Evolutionary conservation across 2,888 invertebrate genomes (phyloP).

Genomic region (Scaptomyza cyrtandrae): DNA sequence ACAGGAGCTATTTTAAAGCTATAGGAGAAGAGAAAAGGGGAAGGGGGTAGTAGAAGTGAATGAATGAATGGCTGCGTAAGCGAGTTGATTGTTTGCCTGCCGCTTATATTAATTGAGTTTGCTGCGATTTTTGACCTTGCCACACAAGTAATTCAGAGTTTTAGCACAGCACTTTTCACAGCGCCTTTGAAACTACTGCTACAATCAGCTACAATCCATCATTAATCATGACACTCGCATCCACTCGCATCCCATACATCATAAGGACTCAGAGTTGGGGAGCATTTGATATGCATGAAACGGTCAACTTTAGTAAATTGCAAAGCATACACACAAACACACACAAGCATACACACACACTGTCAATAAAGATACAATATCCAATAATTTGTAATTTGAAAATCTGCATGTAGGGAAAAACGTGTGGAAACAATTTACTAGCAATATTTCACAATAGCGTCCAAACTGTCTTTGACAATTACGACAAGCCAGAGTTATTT

Average conservation of each 20-base stretch:
- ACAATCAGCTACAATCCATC: conserved; percentile 39
- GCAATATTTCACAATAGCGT: conserved; percentile 75
- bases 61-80: conserved; percentile 4
- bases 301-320: conserved; percentile 71
- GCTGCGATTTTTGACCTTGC: conserved; percentile 72
- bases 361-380: conserved; percentile 66
- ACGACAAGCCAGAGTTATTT: conserved; percentile 70
- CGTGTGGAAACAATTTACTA: conserved; percentile 69
- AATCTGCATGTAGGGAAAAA: conserved; percentile 62
- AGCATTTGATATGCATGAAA: conserved; percentile 71
- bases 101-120: conserved; percentile 79
- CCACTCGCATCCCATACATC: conserved; percentile 65
- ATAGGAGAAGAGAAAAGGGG: not conserved
- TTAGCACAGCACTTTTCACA: conserved; percentile 14
- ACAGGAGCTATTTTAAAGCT: conserved; percentile 54
- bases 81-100: conserved; percentile 59
- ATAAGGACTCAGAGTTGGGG: conserved; percentile 19
- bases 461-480: conserved; percentile 81
- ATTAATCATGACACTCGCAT: conserved; percentile 61
- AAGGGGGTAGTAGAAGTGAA: not conserved
- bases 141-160: conserved; percentile 54
- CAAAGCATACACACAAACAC: conserved; percentile 23
- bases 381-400: conserved; percentile 61
- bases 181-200: conserved; percentile 8
- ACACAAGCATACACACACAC: conserved; percentile 23